Base-by-base conservation (phyloP, 2,888 invertebrate genomes). In the Aproaerema taeniolella region DNA sequence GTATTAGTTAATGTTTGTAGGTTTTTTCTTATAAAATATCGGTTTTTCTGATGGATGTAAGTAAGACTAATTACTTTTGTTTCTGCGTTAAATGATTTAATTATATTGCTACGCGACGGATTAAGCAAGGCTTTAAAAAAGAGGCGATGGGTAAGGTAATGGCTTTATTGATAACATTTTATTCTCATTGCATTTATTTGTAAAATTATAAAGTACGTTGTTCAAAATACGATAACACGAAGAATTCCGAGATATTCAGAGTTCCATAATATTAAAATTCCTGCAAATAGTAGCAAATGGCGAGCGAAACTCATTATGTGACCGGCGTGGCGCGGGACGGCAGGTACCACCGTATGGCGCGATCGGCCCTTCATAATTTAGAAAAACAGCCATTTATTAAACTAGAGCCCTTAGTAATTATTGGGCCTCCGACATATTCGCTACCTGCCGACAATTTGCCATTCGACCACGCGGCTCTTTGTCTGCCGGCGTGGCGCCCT, bases 381-480 rank as follows among this genome's bases (percentile, higher is more conserved):
- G 75, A 80, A 83, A 82, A 83, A 80, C 70, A 73, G 69, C 81
- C 82, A 86, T 85, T 85, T 85, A 85, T 85, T 83, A 86, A 83
- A 83, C 68, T 73, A 69, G 74, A 68, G 73, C 78, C 79, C 80
- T 74, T 70, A 66, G 73, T 83, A 85, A 85, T 86, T 85, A 85
- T 80, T 68, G 74, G 70, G 68, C 71, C 67, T 74, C 65, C 72
- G 66, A 67, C 71, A 78, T 82, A 83, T 85, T 86, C 83, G 85
- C 86, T 86, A 86, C 86, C 83, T 85, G 85, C 85, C 72, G 71
- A 68, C 80, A 83, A 80, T 86, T 86, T 79, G 85, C 80, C 79
- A 85, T 81, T 83, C 73, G 79, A 71, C 71, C 67, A 80, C 78
- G 83, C 71, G 76, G 70, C 70, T 67, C 76, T 77, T 86, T 86